These are phyloP conservation scores for Caenorhabditis sp. DNA, from an alignment of 2,888 invertebrate genomes.

Conservation along the genomic window DNA sequence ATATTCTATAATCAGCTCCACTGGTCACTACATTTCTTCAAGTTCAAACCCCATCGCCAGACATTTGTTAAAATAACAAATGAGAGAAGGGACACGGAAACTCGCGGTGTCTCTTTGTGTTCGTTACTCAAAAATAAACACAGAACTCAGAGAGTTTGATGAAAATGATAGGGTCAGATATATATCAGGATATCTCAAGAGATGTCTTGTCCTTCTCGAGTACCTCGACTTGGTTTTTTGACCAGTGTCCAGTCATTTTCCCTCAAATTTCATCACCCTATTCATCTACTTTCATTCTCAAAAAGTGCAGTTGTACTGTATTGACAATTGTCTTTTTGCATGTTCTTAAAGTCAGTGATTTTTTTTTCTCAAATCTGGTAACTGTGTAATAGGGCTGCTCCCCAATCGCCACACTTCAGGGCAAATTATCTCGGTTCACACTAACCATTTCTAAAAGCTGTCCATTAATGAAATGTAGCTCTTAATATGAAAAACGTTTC, in stretches of 20 bases:
- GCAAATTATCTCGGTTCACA: too few species aligned
- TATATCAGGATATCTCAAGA: slow-evolving; percentile 48
- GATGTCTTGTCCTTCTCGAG: slow-evolving; percentile 41
- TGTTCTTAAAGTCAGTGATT: slow-evolving; percentile 48
- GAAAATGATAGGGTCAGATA: slow-evolving; percentile 34
- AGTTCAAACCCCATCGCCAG: slow-evolving; percentile 32
- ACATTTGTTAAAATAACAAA: slow-evolving; percentile 38
- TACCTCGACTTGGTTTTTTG: slow-evolving; percentile 44
- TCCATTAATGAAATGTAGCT: too few species aligned
- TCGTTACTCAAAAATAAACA: slow-evolving; percentile 44
- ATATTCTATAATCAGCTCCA: too few species aligned
- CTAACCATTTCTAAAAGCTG: too few species aligned
- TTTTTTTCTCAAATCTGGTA: too few species aligned
- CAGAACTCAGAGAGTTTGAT: slow-evolving; percentile 12
- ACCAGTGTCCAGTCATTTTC: slow-evolving; percentile 32
- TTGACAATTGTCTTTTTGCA: slow-evolving; percentile 30
- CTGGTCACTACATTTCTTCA: slow-evolving; percentile 14
- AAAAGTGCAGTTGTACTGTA: slow-evolving; percentile 13
- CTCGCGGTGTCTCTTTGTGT: slow-evolving; percentile 13
- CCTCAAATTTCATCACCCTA: slow-evolving; percentile 8
- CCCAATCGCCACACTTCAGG: too few species aligned
- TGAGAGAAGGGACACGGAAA: slow-evolving; percentile 17
- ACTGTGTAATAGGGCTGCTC: too few species aligned
- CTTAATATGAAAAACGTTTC: too few species aligned
- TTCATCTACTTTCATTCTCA: slow-evolving; percentile 6